Conservation (phyloP, 2,797 vertebrate species). For the Apodemus agrarius region DNA sequence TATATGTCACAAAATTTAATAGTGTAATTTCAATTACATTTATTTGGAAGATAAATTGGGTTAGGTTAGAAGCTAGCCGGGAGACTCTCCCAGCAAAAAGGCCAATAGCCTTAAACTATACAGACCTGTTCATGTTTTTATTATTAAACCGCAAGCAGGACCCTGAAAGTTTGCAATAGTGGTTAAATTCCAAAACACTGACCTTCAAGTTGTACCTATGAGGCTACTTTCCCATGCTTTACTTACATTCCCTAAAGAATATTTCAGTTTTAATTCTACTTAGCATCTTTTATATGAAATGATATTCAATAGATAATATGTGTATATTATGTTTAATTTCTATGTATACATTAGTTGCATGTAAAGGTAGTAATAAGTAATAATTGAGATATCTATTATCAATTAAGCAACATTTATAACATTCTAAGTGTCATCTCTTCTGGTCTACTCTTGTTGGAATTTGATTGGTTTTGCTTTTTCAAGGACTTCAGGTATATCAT, state of each 20-base stretch:
- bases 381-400: neutral
- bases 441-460: neutral
- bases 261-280: constrained; percentile 1
- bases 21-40: neutral
- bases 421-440: neutral
- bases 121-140: neutral
- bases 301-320: neutral
- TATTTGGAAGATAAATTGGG: neutral
- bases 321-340: neutral
- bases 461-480: neutral
- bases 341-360: neutral
- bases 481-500: neutral
- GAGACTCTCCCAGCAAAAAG: neutral
- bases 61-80: neutral
- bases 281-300: neutral
- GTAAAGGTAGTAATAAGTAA: neutral
- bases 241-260: neutral
- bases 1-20: neutral
- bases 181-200: neutral
- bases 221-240: neutral
- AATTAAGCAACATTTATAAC: neutral
- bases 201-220: neutral
- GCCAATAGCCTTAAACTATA: neutral
- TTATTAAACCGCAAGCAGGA: neutral
- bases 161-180: neutral